phyloP scores from a whole-genome alignment of 2,113 vertebrate genomes.

The Ciconia boyciana region DNA sequence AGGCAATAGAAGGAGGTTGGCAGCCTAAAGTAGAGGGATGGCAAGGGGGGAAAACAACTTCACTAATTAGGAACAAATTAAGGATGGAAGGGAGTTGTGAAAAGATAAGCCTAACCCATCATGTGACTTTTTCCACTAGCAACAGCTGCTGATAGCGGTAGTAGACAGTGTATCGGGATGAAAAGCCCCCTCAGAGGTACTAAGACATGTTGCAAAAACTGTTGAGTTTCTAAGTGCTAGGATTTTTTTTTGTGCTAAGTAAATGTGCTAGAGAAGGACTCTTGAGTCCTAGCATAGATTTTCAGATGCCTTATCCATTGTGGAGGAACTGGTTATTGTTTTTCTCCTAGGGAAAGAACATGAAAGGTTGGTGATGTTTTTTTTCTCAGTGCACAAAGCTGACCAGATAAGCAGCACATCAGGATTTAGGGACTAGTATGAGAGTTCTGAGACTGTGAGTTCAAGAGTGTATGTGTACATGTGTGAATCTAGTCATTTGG shows the following conservation, averaged over 20 bases:
- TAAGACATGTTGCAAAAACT: background rate
- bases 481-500: background rate
- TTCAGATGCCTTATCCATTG: background rate
- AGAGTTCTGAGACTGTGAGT: background rate
- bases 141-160: background rate
- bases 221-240: background rate
- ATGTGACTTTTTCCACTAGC: background rate
- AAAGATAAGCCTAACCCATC: background rate
- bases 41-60: background rate
- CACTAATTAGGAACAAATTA: background rate
- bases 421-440: background rate
- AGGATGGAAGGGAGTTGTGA: background rate
- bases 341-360: background rate
- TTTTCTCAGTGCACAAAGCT: background rate
- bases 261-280: background rate
- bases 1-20: background rate
- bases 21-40: background rate
- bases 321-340: background rate
- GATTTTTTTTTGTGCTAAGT: background rate
- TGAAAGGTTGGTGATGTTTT: background rate
- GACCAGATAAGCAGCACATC: background rate
- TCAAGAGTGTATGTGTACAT: too few species aligned
- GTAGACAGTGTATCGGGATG: background rate
- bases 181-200: background rate
- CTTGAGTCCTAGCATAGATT: background rate